Evolutionary conservation across 2,797 vertebrate genomes (phyloP), one percentile per base, ranked within the genome.

Genomic region (Borostomias antarcticus): DNA sequence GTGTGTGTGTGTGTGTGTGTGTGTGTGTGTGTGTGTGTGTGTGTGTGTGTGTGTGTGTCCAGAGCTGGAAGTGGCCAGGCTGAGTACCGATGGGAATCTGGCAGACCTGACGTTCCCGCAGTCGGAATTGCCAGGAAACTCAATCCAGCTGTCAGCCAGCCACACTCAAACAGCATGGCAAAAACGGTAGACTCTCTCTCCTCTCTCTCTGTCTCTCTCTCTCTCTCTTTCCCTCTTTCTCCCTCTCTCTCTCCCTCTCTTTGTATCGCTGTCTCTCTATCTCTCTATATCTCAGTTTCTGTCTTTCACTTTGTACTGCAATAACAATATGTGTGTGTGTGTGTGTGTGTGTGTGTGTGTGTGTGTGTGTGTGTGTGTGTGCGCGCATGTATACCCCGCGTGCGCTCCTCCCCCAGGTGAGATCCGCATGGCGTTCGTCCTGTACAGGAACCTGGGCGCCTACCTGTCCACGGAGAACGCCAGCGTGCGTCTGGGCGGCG

Each of bases 391-490:
- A n/a, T n/a, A n/a, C n/a, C n/a, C n/a, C n/a, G n/a, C n/a, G n/a
- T n/a, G n/a, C n/a, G n/a, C 56, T 73, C 85, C 58, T 48, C 11
- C 2, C 13, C 1, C 82, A 99, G 98, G 98, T 80, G 97, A 99
- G 87, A 99, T 98, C 84, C 92, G 96, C 79, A 95, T 99, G 88
- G 96, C 95, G 52, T 96, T 99, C 73, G 95, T 98, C 68, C 89
- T 99, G 9, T 99, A 99, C 89, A 96, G 95, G 83, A 97, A 99
- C 85, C 72, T 99, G 88, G 96, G 96, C 3, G 85, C 93, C 73
- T 99, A 99, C 81, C 88, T 99, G 65, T 96, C 96, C 74, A 99
- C 98, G 4, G 97, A 98, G 86, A 99, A 99, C 0, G 96, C 98
- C 58, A 98, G 94, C 76, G 93, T 99, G 79, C 92, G 94, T 72